Conservation (phyloP, 2,113 vertebrate species). For the Uria aalge region DNA sequence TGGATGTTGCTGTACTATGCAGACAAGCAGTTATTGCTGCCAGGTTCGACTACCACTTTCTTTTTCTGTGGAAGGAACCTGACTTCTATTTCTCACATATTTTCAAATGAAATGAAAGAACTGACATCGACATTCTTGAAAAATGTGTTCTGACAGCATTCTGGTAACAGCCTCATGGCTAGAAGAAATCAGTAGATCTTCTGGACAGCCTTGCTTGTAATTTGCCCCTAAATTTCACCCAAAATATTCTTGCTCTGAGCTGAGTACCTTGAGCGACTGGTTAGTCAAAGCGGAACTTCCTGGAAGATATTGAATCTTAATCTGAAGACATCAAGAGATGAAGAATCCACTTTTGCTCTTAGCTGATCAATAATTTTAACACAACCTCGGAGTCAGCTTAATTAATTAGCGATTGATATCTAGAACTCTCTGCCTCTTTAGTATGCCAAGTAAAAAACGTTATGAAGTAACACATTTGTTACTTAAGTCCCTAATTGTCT, state of each 20-base stretch:
- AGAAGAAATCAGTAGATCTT: background rate
- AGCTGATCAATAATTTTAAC: background rate
- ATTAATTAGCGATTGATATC: slow-evolving; percentile 24
- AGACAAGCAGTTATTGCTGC: background rate
- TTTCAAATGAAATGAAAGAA: background rate
- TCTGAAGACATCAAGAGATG: background rate
- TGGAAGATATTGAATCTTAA: background rate
- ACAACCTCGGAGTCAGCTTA: background rate
- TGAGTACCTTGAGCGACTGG: background rate
- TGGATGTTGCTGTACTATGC: background rate
- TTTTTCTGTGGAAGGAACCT: background rate
- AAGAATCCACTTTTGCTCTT: background rate
- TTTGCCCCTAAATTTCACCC: background rate
- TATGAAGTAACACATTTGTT: background rate
- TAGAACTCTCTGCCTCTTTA: background rate
- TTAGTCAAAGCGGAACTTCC: background rate
- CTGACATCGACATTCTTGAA: background rate
- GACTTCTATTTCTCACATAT: background rate
- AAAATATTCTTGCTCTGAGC: background rate
- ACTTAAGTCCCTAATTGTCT: background rate
- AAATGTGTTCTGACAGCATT: background rate
- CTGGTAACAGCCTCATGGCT: background rate
- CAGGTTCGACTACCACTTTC: background rate
- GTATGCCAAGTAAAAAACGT: background rate
- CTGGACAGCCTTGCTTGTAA: background rate